Evolutionary conservation across 2,797 vertebrate species (phyloP), one percentile per base, ranked within the genome.

Genomic region (Bradypus variegatus): DNA sequence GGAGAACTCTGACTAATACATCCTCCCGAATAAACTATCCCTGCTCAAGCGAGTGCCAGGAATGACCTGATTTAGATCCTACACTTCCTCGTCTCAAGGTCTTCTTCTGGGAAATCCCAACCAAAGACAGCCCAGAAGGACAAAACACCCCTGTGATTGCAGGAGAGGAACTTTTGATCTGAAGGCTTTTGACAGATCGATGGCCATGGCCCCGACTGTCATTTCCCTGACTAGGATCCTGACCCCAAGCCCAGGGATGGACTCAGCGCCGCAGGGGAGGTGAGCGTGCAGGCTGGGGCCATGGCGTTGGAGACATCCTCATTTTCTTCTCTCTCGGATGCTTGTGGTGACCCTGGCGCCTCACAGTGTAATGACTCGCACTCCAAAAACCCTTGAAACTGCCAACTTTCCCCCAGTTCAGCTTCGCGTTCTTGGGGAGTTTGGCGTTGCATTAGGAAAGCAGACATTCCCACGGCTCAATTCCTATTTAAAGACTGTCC

Each of bases 401-500:
- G 93, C 50, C 86, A 50, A 64, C 45, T 69, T 84, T 85, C 81
- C 48, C 76, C 48, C 83, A 50, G n/a, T 65, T 89, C 86, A 58
- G 86, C 82, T 94, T 92, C 69, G 79, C 31, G 12, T 60, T 89
- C 89, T 92, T 6, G 0, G 92, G 75, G 86, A 84, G 78, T 62
- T 94, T 88, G 94, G 95, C 95, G 95, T 88, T 50, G 53, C 86
- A 84, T 95, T 82, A 95, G 92, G 92, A 94, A 91, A 88, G 92
- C 90, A 95, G 93, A 96, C 87, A 84, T 98, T 98, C 97, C 97
- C 98, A 98, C 93, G 97, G 94, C 96, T 97, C 64, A 65, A 90
- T 92, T 96, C 94, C 96, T 97, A 97, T 97, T 97, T 96, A 95
- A 95, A 96, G 93, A 95, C 86, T 65, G 50, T 69, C 87, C 60